phyloP scores from a whole-genome alignment of 1,140 invertebrate species.

The Nebria ingens region DNA sequence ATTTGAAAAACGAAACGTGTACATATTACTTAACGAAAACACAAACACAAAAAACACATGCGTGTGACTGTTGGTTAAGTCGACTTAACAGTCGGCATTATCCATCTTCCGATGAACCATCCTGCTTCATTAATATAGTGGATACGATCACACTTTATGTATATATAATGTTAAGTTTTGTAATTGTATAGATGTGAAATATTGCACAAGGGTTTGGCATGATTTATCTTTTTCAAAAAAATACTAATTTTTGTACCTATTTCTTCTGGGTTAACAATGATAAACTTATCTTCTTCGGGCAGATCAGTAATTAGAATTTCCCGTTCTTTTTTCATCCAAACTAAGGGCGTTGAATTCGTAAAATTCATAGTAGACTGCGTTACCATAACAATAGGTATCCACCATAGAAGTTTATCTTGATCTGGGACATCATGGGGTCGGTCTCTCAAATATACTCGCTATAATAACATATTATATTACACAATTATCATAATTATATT shows the following conservation, averaged over 20 bases:
- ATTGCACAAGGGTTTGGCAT: too few species aligned
- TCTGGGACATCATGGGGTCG: constrained; percentile 52
- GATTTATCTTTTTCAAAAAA: too few species aligned
- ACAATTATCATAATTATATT: constrained; percentile 13
- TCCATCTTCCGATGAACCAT: too few species aligned
- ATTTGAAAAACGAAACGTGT: too few species aligned
- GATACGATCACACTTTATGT: too few species aligned
- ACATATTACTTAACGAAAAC: too few species aligned
- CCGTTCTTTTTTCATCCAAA: constrained; percentile 49
- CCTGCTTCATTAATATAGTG: too few species aligned
- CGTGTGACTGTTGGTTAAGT: too few species aligned
- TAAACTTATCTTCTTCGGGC: constrained; percentile 45
- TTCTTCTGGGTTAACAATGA: constrained; percentile 70
- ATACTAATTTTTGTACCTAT: constrained; percentile 56
- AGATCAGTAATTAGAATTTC: constrained; percentile 40
- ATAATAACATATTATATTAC: constrained; percentile 18
- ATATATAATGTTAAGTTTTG: too few species aligned
- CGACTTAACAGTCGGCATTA: too few species aligned
- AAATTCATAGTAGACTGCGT: constrained; percentile 46
- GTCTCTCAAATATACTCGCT: constrained; percentile 59
- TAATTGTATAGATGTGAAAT: too few species aligned
- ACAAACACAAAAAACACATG: too few species aligned
- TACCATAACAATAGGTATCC: constrained; percentile 52
- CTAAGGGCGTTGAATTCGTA: constrained; percentile 37
- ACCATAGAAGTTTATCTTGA: constrained; percentile 54